Conservation (phyloP, 2,797 vertebrate genomes). For the Loriculus beryllinus region DNA sequence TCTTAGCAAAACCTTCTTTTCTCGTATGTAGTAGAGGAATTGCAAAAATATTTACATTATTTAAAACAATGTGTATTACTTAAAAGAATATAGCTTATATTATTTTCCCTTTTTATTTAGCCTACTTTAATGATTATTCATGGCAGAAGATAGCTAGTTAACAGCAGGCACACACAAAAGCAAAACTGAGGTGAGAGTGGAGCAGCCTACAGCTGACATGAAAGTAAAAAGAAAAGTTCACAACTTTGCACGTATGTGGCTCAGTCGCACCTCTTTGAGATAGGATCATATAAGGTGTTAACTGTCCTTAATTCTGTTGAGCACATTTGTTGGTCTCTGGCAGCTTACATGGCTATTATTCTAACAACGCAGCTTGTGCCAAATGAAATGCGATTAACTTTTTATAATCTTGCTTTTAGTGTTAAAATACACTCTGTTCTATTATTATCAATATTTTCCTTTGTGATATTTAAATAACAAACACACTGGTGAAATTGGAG, state of each 20-base stretch:
- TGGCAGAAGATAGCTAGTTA: background rate
- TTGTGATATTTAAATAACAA: background rate
- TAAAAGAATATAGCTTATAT: background rate
- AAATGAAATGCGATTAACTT: background rate
- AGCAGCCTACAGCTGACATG: background rate
- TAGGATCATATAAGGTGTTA: background rate
- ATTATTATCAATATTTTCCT: background rate
- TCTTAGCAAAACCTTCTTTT: background rate
- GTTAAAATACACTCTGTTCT: background rate
- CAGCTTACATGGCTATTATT: background rate
- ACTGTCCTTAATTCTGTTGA: background rate
- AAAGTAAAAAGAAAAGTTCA: background rate
- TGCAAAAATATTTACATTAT: background rate
- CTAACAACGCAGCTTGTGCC: background rate
- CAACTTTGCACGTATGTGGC: background rate
- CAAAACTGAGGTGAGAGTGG: background rate
- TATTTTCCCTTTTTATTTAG: background rate
- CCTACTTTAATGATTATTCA: background rate
- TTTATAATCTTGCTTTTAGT: background rate
- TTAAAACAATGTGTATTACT: background rate
- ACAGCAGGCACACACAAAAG: background rate
- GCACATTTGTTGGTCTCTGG: background rate
- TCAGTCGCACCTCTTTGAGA: background rate
- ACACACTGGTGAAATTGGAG: background rate
- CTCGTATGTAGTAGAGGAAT: background rate